phyloP scores from a whole-genome alignment of 53 echinoderm and acorn worm species.

The Antedon mediterranea region DNA sequence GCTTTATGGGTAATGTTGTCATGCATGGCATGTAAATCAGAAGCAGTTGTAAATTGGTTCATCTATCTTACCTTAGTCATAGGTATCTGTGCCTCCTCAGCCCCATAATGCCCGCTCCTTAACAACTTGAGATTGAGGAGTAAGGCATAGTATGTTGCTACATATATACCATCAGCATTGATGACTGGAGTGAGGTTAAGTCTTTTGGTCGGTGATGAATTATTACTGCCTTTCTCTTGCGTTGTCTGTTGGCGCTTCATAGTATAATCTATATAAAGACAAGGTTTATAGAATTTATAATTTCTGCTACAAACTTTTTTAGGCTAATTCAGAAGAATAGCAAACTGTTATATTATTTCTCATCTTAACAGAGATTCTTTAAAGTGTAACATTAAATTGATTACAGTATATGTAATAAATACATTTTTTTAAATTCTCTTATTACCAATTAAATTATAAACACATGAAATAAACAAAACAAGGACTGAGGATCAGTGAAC shows the following conservation, averaged over 20 bases:
- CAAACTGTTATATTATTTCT: too few relatives aligned
- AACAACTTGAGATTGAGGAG: slow-evolving; percentile 85
- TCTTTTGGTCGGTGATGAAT: slow-evolving; percentile 6
- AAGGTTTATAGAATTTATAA: too few relatives aligned
- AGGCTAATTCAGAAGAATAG: too few relatives aligned
- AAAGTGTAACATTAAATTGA: too few relatives aligned
- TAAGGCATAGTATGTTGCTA: slow-evolving; percentile 73
- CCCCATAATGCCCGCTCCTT: slow-evolving; percentile 72
- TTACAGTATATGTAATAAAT: too few relatives aligned
- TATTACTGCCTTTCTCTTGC: slow-evolving; percentile 4
- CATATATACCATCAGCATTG: slow-evolving; percentile 94
- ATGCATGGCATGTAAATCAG: neutral
- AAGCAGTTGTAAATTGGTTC: neutral
- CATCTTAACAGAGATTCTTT: too few relatives aligned
- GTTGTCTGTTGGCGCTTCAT: slow-evolving; percentile 26
- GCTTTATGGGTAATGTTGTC: neutral
- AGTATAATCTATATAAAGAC: slow-evolving; percentile 24
- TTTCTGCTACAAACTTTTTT: too few relatives aligned
- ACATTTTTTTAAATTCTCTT: too few relatives aligned
- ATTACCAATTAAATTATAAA: too few relatives aligned
- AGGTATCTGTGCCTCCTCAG: slow-evolving; percentile 21
- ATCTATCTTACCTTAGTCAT: slow-evolving; percentile 60
- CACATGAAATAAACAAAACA: too few relatives aligned
- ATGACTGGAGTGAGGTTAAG: slow-evolving; percentile 81
- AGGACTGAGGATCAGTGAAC: too few relatives aligned